These are phyloP conservation scores for Epistrophe grossulariae DNA, from an alignment of 2,888 invertebrate genomes.

Conservation along the genomic window DNA sequence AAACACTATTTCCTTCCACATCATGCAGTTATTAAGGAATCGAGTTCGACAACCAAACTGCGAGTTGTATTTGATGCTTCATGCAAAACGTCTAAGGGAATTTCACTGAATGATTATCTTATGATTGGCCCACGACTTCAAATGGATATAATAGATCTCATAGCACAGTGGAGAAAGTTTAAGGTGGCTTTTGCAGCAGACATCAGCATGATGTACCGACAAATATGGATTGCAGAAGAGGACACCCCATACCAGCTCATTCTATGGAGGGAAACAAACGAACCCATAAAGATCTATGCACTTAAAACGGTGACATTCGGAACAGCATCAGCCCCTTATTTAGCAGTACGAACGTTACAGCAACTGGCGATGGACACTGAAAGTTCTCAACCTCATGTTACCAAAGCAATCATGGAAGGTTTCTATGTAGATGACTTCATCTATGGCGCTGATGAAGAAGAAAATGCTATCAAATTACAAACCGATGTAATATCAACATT, in stretches of 20 bases:
- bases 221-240: slow-evolving; percentile 35
- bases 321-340: slow-evolving; percentile 68
- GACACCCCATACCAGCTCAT: slow-evolving; percentile 43
- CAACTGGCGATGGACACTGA: slow-evolving; percentile 50
- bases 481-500: too few relatives aligned
- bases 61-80: slow-evolving; percentile 17
- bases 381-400: too few relatives aligned
- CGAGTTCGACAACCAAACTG: slow-evolving; percentile 27
- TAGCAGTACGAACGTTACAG: slow-evolving; percentile 65
- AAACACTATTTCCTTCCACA: neutral
- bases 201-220: slow-evolving; percentile 18
- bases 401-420: too few relatives aligned
- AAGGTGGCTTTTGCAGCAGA: slow-evolving; percentile 3
- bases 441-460: too few relatives aligned
- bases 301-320: slow-evolving; percentile 72
- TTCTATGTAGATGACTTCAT: too few relatives aligned
- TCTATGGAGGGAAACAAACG: neutral
- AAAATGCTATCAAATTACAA: too few relatives aligned
- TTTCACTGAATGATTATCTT: slow-evolving; percentile 8
- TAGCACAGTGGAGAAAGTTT: slow-evolving; percentile 24
- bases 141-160: slow-evolving; percentile 24
- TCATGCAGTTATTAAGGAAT: slow-evolving; percentile 23
- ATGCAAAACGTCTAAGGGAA: neutral
- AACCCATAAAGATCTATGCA: neutral
- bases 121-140: slow-evolving; percentile 33